Base-by-base conservation (phyloP, 35 echinoderm and acorn worm genomes). In the Strongylocentrotus purpuratus region DNA sequence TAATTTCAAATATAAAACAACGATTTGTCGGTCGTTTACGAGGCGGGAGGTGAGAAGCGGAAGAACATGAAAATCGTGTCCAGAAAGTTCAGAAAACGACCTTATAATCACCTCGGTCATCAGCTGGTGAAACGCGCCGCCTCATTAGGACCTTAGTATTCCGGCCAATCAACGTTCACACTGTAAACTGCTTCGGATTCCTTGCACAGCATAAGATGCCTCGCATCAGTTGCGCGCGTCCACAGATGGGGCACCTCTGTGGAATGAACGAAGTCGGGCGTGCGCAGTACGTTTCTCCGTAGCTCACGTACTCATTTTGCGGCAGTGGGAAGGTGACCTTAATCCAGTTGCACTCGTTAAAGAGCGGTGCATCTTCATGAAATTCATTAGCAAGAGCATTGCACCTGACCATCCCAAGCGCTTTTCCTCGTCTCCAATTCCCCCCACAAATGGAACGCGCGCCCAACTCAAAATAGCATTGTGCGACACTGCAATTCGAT, bases 351-450 rank as follows among this genome's bases (percentile, higher is more conserved):
- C 65, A 28, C 65, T 78, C 65, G 65, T 78, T 78, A 78, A 78
- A 78, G 65, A 78, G 65, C 65, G 65, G 65, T 78, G 65, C 20
- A 78, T 78, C 65, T 78, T 78, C 65, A 78, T 78, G 65, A 78
- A 78, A 78, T 78, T 78, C 65, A 78, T 78, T 78, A 78, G 65
- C 65, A 78, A 28, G 65, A 78, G 65, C 65, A 28, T 78, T 78
- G 65, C 65, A 78, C 65, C 65, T 78, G 65, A 78, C 65, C 65
- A 78, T 28, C 65, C 65, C 65, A 7, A 78, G 2, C 22, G 65
- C n/a, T 78, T 78, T 22, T 78, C 65, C 65, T 28, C 8, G 22
- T 78, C 65, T 31, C 25, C 65, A 18, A n/a, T 4, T 78, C 65
- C 65, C 22, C 20, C 28, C 65, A 78, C 65, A 78, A 22, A 78